Percentiles rank a stretch among this genome's conserved stretches.
Conservation (phyloP, 2,113 vertebrate species). For the Calidris pygmaea region DNA sequence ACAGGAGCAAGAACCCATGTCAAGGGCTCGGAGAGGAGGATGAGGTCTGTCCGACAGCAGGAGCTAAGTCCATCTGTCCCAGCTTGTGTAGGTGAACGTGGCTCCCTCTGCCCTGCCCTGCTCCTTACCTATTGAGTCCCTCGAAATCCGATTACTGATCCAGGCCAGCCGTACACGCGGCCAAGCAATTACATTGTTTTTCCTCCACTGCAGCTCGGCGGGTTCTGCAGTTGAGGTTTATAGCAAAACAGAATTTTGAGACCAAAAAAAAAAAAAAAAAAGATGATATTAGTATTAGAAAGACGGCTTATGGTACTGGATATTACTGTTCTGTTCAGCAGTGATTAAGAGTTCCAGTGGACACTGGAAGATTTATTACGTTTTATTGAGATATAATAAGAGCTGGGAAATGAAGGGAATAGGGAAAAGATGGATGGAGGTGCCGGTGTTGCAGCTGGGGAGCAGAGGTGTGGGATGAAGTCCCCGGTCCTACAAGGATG, state of each 20-base stretch:
- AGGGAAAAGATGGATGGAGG: neutral
- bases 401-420: neutral
- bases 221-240: neutral
- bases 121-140: constrained; percentile 53
- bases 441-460: neutral
- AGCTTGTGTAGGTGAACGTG: constrained; percentile 1
- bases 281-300: constrained; percentile 44
- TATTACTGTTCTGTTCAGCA: neutral
- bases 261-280: neutral
- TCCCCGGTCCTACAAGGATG: neutral
- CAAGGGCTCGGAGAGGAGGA: neutral
- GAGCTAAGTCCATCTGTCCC: neutral
- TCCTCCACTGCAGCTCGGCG: neutral
- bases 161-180: constrained; percentile 38
- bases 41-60: neutral
- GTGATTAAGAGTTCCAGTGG: constrained; percentile 50
- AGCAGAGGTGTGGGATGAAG: neutral
- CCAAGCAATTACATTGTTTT: constrained; percentile 58
- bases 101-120: constrained; percentile 44
- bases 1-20: neutral
- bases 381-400: neutral
- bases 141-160: constrained; percentile 60
- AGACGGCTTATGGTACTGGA: neutral
- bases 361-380: neutral
- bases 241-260: neutral